Evolutionary conservation across 2,888 invertebrate species (phyloP).

Genomic region (Petrolisthes manimaculis): DNA sequence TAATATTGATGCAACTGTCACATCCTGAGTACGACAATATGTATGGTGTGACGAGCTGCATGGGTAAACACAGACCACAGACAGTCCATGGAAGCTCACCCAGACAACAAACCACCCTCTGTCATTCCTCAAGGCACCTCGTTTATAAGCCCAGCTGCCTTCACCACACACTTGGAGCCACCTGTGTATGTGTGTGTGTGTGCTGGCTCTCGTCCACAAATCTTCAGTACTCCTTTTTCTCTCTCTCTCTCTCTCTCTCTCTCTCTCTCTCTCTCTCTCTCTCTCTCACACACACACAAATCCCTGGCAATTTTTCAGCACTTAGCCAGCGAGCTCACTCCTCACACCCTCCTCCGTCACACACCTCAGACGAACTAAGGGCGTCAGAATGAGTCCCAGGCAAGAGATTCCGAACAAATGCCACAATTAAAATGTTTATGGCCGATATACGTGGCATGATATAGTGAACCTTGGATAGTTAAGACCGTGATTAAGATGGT

Average conservation of each 20-base stretch:
- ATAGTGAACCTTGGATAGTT: slow-evolving; percentile 41
- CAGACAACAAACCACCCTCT: too few species aligned
- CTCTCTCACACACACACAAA: not conserved
- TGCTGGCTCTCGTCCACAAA: not conserved
- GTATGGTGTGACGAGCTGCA: too few species aligned
- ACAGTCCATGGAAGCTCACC: too few species aligned
- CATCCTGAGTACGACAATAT: too few species aligned
- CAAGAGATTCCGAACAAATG: slow-evolving; percentile 34
- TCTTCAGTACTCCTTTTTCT: not conserved
- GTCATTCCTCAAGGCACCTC: too few species aligned
- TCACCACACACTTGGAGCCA: too few species aligned
- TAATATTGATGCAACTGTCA: too few species aligned
- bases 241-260: slow-evolving; percentile 9
- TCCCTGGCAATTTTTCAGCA: not conserved
- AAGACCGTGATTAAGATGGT: slow-evolving; percentile 47
- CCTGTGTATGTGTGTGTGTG: too few species aligned
- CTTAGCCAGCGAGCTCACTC: slow-evolving; percentile 21
- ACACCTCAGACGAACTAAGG: slow-evolving; percentile 39
- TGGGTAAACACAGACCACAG: too few species aligned
- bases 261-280: slow-evolving; percentile 13
- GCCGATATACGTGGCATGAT: slow-evolving; percentile 56
- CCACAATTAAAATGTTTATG: slow-evolving; percentile 58
- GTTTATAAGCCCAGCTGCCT: too few species aligned
- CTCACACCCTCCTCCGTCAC: slow-evolving; percentile 48
- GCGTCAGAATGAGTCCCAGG: slow-evolving; percentile 31